Conservation (phyloP, 2,888 invertebrate genomes). For the Lingula anatina region DNA sequence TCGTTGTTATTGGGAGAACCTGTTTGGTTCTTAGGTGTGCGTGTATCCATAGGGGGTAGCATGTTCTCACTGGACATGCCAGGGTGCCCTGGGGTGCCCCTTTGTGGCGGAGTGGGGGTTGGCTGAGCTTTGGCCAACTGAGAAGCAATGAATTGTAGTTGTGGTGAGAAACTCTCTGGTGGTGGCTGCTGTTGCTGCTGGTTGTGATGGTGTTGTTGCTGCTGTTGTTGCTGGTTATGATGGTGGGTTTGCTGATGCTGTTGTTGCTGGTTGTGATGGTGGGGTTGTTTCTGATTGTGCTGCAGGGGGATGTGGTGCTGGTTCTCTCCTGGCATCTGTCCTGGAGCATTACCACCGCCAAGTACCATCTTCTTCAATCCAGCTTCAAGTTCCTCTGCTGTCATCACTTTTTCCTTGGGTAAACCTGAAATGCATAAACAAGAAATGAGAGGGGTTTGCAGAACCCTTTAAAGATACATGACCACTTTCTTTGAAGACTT, state of each 20-base stretch:
- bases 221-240: constrained; percentile 5
- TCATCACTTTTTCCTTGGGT: constrained; percentile 23
- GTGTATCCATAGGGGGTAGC: too few relatives aligned
- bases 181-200: not conserved
- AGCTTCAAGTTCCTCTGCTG: constrained; percentile 41
- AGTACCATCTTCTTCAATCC: constrained; percentile 11
- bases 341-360: constrained; percentile 12
- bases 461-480: too few relatives aligned
- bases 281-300: constrained; percentile 1
- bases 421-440: constrained; percentile 15
- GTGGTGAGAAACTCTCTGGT: constrained; percentile 3
- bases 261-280: constrained; percentile 8
- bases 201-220: constrained; percentile 3
- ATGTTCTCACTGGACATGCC: not conserved
- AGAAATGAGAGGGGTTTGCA: too few relatives aligned
- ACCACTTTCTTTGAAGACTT: too few relatives aligned
- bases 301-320: not conserved
- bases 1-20: constrained; percentile 22
- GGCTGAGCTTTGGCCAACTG: constrained; percentile 1
- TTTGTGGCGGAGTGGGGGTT: not conserved
- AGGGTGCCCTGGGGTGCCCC: not conserved
- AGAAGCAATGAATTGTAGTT: not conserved
- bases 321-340: constrained; percentile 8
- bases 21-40: not conserved
- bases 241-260: constrained; percentile 8